Evolutionary conservation across 2,888 invertebrate genomes (phyloP).

Genomic region (Prenolepis imparis): DNA sequence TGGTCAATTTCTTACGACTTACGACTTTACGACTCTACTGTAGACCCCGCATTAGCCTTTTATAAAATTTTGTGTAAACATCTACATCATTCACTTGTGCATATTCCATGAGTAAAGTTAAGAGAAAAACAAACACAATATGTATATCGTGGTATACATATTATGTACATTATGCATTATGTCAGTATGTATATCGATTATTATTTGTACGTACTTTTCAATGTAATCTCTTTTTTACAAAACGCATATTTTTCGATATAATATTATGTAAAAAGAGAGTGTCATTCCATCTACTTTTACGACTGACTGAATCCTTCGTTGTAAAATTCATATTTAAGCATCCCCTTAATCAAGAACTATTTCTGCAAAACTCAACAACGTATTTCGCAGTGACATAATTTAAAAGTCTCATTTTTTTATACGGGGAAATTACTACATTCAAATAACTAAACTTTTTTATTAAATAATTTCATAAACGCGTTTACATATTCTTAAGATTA

Average conservation of each 20-base stretch:
- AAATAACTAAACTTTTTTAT: not conserved
- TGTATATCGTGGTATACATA: not conserved
- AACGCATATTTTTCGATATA: conserved; percentile 48
- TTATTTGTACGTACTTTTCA: conserved; percentile 66
- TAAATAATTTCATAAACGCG: not conserved
- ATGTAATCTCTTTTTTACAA: conserved; percentile 58
- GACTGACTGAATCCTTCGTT: not conserved
- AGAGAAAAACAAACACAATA: not conserved
- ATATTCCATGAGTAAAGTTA: conserved; percentile 25
- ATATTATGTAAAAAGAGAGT: conserved; percentile 9
- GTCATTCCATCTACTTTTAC: conserved; percentile 1
- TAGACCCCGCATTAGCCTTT: too few species aligned
- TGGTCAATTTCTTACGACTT: too few species aligned
- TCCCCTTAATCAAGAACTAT: not conserved
- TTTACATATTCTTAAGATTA: not conserved
- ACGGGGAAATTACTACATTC: not conserved
- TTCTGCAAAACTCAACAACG: not conserved
- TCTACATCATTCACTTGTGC: conserved; percentile 24
- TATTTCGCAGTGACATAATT: not conserved
- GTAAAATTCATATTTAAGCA: not conserved
- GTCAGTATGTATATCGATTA: conserved; percentile 10
- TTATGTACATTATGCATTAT: not conserved
- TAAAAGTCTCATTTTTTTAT: conserved; percentile 1
- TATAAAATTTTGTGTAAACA: conserved; percentile 31
- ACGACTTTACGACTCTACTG: too few species aligned